Base-by-base conservation (phyloP, 2,888 invertebrate species). In the Pyralis farinalis region DNA sequence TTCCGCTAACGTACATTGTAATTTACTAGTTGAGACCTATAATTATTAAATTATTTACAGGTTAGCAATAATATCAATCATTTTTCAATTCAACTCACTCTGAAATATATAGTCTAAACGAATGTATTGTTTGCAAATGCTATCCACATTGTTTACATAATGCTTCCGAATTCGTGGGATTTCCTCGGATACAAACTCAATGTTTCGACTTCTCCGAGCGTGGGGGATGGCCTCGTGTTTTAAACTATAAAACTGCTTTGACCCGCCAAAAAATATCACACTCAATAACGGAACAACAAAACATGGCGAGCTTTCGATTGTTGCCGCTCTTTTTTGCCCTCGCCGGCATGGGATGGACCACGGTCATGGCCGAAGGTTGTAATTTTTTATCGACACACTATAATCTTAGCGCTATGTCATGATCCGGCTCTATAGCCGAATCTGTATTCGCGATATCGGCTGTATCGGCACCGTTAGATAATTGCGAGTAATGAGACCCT, bases 171-270 rank as follows among this genome's bases (percentile, higher is more conserved):
- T 25, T n/a, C 79, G 82, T 74, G 76, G 71, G 79, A 80, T 63
- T 65, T 69, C 63, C 52, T 51, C 67, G 43, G 59, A 68, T 60
- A 50, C 44, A 40, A 27, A 49, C 33, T 63, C 67, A 71, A 73
- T 64, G 67, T 55, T 59, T 51, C 34, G 35, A 42, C 38, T 21
- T 12, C 28, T 5, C 25, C 7, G 32, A 10, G 74, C 64, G 82
- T 84, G 81, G 83, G 83, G 72, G 67, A 55, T 53, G 83, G 62
- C 86, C 86, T 87, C 82, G 79, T 45, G 42, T 37, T n/a, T n/a
- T 70, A 67, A 72, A 67, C 76, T 87, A 87, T 87, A 87, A 81
- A 86, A 73, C 68, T 49, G 65, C 55, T 74, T 65, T 66, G 62
- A 58, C 51, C 55, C 58, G 64, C 58, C 61, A 68, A 72, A 63